Conservation (phyloP, 64 coral and sea anemone species). For the Actinia equina region DNA sequence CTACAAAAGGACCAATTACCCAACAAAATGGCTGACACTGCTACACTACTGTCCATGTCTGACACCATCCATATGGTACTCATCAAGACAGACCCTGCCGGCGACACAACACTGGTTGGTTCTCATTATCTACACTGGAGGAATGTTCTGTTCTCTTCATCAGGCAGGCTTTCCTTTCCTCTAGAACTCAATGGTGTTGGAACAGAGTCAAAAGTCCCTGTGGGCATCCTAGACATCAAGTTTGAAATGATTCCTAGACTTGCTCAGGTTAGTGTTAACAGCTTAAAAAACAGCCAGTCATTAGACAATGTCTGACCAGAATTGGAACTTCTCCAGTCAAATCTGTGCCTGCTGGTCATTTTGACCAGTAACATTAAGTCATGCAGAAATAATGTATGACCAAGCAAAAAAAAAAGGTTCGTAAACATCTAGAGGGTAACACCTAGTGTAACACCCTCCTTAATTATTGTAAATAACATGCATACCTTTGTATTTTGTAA, state of each 20-base stretch:
- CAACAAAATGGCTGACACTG: conserved; percentile 85
- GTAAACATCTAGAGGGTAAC: too few species aligned
- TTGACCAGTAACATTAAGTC: too few species aligned
- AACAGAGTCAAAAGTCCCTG: conserved; percentile 84
- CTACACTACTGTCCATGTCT: conserved; percentile 66
- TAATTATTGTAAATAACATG: too few species aligned
- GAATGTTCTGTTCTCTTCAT: conserved; percentile 49
- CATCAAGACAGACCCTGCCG: conserved; percentile 72
- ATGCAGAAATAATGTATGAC: too few species aligned
- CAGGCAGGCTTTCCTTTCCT: conserved; percentile 46
- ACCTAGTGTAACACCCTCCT: too few species aligned
- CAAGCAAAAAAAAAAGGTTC: too few species aligned
- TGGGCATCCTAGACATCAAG: conserved; percentile 88
- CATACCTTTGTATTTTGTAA: too few species aligned
- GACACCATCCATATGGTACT: conserved; percentile 83
- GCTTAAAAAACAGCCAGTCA: too few species aligned
- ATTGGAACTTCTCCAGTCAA: too few species aligned
- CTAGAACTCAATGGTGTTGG: conserved; percentile 90
- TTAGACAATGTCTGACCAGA: too few species aligned
- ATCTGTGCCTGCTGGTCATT: too few species aligned
- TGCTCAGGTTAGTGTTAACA: conserved; percentile 51
- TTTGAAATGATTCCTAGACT: conserved; percentile 94
- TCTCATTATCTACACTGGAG: conserved; percentile 86
- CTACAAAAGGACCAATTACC: conserved; percentile 71
- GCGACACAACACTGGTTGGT: conserved; percentile 69